Percentiles rank a stretch among this genome's conserved stretches.
phyloP scores from a whole-genome alignment of 2,797 vertebrate species.

The Diceros bicornis region DNA sequence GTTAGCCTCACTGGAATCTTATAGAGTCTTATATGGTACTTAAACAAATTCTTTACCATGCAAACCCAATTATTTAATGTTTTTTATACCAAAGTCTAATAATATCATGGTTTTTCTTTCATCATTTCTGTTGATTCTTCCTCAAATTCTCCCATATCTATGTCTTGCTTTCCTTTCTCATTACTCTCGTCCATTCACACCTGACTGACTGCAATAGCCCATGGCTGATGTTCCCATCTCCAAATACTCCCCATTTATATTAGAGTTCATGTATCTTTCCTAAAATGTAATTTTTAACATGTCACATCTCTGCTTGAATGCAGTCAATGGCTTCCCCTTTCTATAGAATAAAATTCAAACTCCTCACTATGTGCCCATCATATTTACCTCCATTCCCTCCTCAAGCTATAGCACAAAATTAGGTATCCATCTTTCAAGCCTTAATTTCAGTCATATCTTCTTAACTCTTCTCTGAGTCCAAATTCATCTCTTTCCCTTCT shows the following conservation, averaged over 20 bases:
- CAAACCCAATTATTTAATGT: background rate
- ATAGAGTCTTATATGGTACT: background rate
- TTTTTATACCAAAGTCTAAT: background rate
- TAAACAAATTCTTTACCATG: slow-evolving; percentile 24
- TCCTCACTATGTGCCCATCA: background rate
- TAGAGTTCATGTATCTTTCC: background rate
- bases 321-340: background rate
- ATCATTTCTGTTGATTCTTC: background rate
- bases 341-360: background rate
- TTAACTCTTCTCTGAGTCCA: background rate
- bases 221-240: background rate
- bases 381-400: background rate
- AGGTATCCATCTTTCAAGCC: background rate
- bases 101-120: background rate
- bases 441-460: background rate
- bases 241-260: background rate
- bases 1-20: background rate
- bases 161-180: background rate
- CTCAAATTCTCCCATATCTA: background rate
- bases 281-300: background rate
- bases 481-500: slow-evolving; percentile 2
- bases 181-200: background rate
- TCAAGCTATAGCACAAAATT: background rate
- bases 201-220: background rate
- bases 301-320: background rate